Evolutionary conservation across 2,113 vertebrate species (phyloP), one percentile per base, ranked within the genome.

Genomic region (Tragelaphus buxtoni): DNA sequence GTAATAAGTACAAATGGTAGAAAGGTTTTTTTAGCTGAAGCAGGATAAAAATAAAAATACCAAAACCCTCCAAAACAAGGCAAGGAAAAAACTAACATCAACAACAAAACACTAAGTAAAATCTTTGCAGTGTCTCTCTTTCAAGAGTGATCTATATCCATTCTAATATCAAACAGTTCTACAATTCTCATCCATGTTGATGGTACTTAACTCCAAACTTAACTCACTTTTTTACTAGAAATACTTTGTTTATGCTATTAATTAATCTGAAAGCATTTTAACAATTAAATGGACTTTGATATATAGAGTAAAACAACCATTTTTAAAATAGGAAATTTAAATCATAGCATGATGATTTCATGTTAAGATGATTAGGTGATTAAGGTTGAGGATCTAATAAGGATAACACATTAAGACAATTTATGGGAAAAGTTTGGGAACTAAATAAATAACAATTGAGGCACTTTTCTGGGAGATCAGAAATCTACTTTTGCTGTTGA

Each of bases 1-100:
- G 82, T 83, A 97, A 92, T 93, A 94, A 85, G 17, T 82, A 88
- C 26, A 72, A 91, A 88, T 60, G 18, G 39, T 82, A 82, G 17
- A 24, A n/a, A 83, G 22, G 14, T 58, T 95, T 92, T 95, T 39
- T 63, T 45, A 74, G 13, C 35, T 47, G 28, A 80, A 91, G 1
- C 4, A 63, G 47, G 13, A 81, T 22, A 16, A 80, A 53, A 35
- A 80, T 79, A 53, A 80, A 53, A 80, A 53, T 4, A n/a, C 11
- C 9, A 32, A 72, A 51, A 79, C 26, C 13, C 42, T 11, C 77
- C 13, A 84, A 55, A n/a, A 53, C 6, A 32, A 61, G 47, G 10
- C 74, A 87, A 24, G 20, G 6, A 30, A 51, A 69, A 72, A 42
- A 13, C 24, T 7, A 88, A 49, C 14, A 83, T 12, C 12, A 80